Evolutionary conservation across 2,113 vertebrate species (phyloP).

Genomic region (Pica pica): DNA sequence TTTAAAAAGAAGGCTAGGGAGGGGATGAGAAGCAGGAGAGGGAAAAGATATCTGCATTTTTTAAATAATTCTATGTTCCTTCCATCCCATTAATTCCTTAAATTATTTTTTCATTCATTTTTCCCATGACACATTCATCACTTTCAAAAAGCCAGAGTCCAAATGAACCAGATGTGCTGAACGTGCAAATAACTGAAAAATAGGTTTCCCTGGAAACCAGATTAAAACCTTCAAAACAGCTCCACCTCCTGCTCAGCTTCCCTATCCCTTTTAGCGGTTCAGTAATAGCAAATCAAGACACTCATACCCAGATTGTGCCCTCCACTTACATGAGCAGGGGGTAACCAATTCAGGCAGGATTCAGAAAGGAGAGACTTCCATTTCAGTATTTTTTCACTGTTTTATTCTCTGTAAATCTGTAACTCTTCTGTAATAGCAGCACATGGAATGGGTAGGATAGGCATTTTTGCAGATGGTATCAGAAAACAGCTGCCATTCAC

Average conservation of each 20-base stretch:
- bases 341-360: constrained; percentile 36
- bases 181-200: constrained; percentile 54
- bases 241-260: constrained; percentile 53
- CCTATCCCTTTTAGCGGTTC: constrained; percentile 5
- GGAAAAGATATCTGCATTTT: background rate
- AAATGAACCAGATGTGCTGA: constrained; percentile 65
- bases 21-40: background rate
- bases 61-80: background rate
- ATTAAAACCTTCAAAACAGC: constrained; percentile 46
- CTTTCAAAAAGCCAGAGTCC: constrained; percentile 31
- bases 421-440: background rate
- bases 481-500: constrained; percentile 20
- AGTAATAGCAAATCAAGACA: constrained; percentile 52
- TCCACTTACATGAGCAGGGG: constrained; percentile 32
- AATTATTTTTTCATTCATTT: constrained; percentile 53
- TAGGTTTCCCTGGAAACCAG: constrained; percentile 54
- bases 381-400: background rate
- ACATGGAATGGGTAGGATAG: background rate
- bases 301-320: constrained; percentile 27
- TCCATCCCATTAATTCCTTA: constrained; percentile 46
- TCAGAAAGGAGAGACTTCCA: constrained; percentile 3
- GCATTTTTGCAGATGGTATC: constrained; percentile 37
- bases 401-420: constrained; percentile 6
- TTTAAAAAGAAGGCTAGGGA: background rate
- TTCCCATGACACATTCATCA: constrained; percentile 30